These are phyloP conservation scores for Enteromius paludinosus DNA, from an alignment of 2,797 vertebrate species.

Conservation along the genomic window DNA sequence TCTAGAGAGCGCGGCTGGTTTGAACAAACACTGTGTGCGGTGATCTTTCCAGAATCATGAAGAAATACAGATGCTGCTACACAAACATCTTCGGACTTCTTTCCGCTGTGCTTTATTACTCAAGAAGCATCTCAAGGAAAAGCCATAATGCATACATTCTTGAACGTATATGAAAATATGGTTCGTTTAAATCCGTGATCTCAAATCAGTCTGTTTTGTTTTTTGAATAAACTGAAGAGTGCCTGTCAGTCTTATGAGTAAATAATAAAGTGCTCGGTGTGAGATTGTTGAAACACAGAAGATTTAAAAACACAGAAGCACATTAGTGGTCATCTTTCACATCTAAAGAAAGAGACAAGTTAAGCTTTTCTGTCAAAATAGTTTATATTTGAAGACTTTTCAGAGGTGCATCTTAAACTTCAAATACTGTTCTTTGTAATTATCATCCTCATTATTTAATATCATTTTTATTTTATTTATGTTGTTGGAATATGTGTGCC, in stretches of 20 bases:
- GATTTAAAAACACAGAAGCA: neutral
- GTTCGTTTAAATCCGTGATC: neutral
- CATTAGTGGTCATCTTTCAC: neutral
- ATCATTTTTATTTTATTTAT: neutral
- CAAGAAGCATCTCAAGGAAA: too few relatives aligned
- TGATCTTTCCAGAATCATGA: neutral
- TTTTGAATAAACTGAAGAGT: too few relatives aligned
- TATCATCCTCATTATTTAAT: neutral
- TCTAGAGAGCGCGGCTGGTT: conserved; percentile 1
- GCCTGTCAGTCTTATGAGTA: neutral
- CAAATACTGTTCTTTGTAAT: neutral
- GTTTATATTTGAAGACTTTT: neutral
- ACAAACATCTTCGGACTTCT: too few relatives aligned
- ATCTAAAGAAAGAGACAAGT: neutral
- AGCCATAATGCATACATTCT: neutral
- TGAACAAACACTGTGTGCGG: neutral
- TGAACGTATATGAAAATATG: too few relatives aligned
- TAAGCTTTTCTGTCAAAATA: neutral
- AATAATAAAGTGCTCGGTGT: neutral
- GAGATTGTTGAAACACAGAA: too few relatives aligned
- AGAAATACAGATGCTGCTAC: too few relatives aligned
- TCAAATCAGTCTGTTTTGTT: too few relatives aligned
- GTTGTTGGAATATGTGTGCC: neutral
- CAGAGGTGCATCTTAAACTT: neutral
- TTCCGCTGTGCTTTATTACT: too few relatives aligned